Conservation (phyloP, 2,888 invertebrate species). For the Sericinus montela region DNA sequence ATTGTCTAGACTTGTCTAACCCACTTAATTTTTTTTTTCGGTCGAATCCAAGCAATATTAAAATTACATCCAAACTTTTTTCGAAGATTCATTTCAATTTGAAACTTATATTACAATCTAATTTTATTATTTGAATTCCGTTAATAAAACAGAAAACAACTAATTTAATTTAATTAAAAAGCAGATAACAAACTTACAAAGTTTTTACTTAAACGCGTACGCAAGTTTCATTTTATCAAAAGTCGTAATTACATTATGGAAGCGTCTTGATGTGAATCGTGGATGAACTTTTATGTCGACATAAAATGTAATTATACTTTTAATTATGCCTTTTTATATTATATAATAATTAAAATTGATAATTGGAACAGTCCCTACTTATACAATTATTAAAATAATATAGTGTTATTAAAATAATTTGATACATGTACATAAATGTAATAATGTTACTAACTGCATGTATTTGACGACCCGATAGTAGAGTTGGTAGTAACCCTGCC, state of each 20-base stretch:
- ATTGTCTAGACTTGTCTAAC: no score
- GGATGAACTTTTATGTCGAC: constrained; percentile 16
- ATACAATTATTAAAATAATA: no score
- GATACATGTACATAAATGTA: no score
- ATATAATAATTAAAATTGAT: constrained; percentile 11
- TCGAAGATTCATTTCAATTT: constrained; percentile 1
- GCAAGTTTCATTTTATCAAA: constrained; percentile 19
- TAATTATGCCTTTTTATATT: constrained; percentile 5
- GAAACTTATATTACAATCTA: constrained; percentile 1
- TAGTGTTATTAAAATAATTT: no score
- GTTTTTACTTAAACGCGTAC: constrained; percentile 17
- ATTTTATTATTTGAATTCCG: constrained; percentile 1
- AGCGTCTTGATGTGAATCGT: constrained; percentile 18
- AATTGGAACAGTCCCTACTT: neutral
- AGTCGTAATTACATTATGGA: constrained; percentile 19
- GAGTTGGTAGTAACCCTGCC: no score
- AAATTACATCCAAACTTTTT: neutral
- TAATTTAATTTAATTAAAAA: constrained; percentile 16
- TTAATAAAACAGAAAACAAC: neutral
- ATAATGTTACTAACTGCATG: no score
- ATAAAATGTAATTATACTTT: constrained; percentile 14
- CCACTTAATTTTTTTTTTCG: no score
- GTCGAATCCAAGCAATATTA: no score
- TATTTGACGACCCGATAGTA: no score
- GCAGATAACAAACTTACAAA: constrained; percentile 14